Percentiles rank a stretch among this genome's conserved stretches.
phyloP scores from a whole-genome alignment of 2,797 vertebrate genomes.

The Sebastes melanostomus region DNA sequence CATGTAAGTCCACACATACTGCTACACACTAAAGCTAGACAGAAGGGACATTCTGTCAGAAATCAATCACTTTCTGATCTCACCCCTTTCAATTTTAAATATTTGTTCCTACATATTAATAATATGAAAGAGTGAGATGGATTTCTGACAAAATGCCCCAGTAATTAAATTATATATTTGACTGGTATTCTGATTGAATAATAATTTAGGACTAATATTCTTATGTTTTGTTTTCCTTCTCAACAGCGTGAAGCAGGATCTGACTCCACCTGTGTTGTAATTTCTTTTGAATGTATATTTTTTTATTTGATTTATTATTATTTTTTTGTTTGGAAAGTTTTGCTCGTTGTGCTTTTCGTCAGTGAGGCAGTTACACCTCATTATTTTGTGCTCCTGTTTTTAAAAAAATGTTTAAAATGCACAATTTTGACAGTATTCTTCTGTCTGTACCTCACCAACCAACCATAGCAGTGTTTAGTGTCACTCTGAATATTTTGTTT shows the following conservation, averaged over 20 bases:
- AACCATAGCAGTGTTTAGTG: neutral
- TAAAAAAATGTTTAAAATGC: neutral
- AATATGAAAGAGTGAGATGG: neutral
- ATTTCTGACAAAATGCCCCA: neutral
- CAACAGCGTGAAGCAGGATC: neutral
- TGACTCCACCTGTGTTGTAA: neutral
- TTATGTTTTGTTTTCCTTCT: neutral
- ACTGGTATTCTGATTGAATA: neutral
- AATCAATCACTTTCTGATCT: neutral
- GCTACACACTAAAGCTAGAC: neutral
- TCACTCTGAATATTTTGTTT: constrained; percentile 1
- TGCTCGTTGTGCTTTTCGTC: neutral
- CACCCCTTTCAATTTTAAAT: too few species aligned
- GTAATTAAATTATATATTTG: neutral
- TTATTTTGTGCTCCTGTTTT: neutral
- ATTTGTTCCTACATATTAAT: too few species aligned
- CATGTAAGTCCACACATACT: neutral
- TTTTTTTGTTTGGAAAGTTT: neutral
- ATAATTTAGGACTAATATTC: neutral
- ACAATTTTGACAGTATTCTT: neutral
- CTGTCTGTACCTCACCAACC: neutral
- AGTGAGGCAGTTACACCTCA: neutral
- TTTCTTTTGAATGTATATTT: constrained; percentile 6
- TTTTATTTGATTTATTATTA: neutral
- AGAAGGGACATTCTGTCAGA: neutral